Percentiles rank a stretch among this genome's conserved stretches.
Conservation (phyloP, 2,797 vertebrate genomes). For the Mus caroli region DNA sequence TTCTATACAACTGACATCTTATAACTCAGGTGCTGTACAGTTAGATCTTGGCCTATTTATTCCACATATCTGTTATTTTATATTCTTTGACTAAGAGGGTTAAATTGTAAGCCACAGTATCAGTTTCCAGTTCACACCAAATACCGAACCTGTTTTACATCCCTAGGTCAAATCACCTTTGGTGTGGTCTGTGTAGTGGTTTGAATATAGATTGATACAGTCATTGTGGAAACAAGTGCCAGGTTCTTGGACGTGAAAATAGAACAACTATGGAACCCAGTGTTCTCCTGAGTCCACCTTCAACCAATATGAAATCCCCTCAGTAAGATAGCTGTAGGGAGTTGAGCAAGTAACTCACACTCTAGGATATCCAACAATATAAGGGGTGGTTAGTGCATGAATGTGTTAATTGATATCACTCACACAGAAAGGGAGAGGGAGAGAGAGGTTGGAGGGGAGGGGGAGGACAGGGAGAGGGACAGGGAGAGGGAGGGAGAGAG, state of each 20-base stretch:
- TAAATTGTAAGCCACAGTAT: neutral
- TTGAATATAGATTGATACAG: neutral
- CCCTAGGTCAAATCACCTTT: neutral
- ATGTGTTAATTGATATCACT: neutral
- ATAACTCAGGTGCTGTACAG: too few relatives aligned
- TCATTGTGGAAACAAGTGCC: too few relatives aligned
- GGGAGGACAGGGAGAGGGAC: too few relatives aligned
- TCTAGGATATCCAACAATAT: neutral
- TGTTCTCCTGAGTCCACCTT: neutral
- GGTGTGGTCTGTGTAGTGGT: neutral
- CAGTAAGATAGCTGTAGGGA: neutral
- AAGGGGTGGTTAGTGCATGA: neutral
- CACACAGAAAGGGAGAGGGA: neutral
- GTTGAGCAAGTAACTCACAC: neutral
- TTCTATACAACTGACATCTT: neutral
- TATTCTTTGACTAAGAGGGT: neutral
- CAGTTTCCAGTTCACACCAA: constrained; percentile 30
- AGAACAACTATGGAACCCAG: neutral
- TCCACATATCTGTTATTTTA: neutral
- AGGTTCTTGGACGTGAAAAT: neutral
- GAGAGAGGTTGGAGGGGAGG: neutral
- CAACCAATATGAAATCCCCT: neutral
- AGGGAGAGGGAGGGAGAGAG: neutral
- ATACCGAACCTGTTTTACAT: neutral
- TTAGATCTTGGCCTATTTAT: neutral